Conservation (phyloP, 2,113 vertebrate genomes). For the Cyanoramphus novaezelandiae region DNA sequence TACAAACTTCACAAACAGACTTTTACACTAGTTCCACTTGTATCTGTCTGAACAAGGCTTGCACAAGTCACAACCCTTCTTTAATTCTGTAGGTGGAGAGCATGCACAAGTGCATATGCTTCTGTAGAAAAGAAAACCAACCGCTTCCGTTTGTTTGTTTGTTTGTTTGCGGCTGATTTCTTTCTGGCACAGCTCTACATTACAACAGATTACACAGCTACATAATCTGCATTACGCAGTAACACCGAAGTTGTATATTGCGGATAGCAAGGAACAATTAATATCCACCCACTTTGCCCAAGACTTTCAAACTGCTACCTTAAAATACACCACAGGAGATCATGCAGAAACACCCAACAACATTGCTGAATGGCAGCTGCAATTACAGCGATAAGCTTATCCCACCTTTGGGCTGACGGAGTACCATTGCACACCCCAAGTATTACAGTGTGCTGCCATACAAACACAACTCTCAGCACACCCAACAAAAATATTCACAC, state of each 20-base stretch:
- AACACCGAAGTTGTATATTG: background rate
- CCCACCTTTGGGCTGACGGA: background rate
- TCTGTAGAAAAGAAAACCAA: background rate
- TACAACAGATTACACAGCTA: background rate
- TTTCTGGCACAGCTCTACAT: background rate
- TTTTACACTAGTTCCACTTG: background rate
- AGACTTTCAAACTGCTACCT: background rate
- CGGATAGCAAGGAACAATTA: background rate
- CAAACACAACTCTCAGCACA: background rate
- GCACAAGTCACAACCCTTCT: background rate
- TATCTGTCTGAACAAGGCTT: background rate
- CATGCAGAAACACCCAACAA: accelerated
- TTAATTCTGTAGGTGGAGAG: background rate
- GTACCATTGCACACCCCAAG: no score
- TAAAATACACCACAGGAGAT: background rate
- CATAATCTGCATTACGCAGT: background rate
- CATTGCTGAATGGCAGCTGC: background rate
- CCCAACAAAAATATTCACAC: background rate
- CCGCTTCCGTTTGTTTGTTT: background rate
- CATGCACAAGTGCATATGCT: background rate
- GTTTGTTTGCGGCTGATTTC: background rate
- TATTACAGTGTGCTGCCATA: background rate
- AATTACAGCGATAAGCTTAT: background rate
- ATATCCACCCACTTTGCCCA: background rate
- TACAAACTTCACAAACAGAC: background rate